Evolutionary conservation across 2,888 invertebrate species (phyloP).

Genomic region (Auanema freiburgensis): DNA sequence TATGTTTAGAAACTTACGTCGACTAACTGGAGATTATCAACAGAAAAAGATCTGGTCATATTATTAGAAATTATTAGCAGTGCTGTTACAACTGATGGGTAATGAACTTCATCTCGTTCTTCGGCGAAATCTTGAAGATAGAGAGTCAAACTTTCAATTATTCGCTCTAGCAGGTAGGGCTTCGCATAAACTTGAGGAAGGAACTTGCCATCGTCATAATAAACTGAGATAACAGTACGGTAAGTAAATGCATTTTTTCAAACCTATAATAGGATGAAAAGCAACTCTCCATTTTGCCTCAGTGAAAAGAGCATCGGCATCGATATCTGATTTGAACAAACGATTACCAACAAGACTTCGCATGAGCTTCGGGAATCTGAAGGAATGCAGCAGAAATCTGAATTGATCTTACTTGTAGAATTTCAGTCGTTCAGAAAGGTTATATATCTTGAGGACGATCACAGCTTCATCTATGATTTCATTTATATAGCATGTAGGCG

Average conservation of each 20-base stretch:
- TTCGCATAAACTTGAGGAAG: neutral
- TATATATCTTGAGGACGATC: no score
- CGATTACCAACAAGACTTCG: no score
- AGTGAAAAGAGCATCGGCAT: neutral
- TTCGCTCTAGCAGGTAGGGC: neutral
- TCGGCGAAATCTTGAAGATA: neutral
- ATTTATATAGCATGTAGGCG: no score
- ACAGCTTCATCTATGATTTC: no score
- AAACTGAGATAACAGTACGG: conserved; percentile 3
- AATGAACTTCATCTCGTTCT: neutral
- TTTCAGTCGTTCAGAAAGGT: no score
- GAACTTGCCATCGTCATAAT: neutral
- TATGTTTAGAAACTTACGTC: no score
- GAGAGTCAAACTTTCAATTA: neutral
- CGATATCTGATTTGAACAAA: no score
- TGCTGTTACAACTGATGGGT: neutral
- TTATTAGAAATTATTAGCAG: neutral
- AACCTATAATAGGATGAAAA: conserved; percentile 16
- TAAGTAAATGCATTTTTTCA: neutral
- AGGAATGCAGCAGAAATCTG: no score
- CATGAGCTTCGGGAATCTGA: no score
- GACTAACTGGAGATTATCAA: neutral
- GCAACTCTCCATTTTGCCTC: neutral
- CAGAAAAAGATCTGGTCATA: neutral
- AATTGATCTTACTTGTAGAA: no score